Evolutionary conservation across 2,797 vertebrate genomes (phyloP).

Genomic region (Varecia variegata): DNA sequence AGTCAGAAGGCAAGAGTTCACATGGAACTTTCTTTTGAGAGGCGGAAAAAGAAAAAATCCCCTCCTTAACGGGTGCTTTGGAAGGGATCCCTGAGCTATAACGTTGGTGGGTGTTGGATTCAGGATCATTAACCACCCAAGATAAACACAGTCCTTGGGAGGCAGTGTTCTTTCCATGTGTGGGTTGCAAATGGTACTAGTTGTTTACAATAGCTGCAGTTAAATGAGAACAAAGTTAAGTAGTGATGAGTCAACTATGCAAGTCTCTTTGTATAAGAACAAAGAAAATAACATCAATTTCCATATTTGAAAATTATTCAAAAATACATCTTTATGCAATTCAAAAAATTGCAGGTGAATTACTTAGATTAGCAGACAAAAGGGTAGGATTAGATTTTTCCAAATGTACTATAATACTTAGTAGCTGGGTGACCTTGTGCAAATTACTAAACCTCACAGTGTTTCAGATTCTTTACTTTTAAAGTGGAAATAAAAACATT

Average conservation of each 20-base stretch:
- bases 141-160: conserved; percentile 27
- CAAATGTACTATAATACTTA: not conserved
- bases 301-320: conserved; percentile 5
- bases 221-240: conserved; percentile 1
- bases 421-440: not conserved
- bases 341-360: not conserved
- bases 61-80: not conserved
- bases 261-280: not conserved
- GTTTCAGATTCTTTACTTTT: not conserved
- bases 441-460: not conserved
- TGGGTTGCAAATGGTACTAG: not conserved
- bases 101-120: conserved; percentile 32
- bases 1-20: conserved; percentile 45
- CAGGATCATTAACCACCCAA: conserved; percentile 48
- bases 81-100: conserved; percentile 35
- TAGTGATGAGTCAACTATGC: conserved; percentile 14
- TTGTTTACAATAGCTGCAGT: conserved; percentile 18
- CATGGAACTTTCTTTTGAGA: not conserved
- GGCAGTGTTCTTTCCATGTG: not conserved
- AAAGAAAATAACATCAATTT: not conserved
- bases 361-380: not conserved
- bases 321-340: not conserved
- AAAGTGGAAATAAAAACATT: not conserved
- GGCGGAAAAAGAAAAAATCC: not conserved
- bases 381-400: not conserved